Conservation (phyloP, 2,113 vertebrate genomes). For the Cinclus cinclus region DNA sequence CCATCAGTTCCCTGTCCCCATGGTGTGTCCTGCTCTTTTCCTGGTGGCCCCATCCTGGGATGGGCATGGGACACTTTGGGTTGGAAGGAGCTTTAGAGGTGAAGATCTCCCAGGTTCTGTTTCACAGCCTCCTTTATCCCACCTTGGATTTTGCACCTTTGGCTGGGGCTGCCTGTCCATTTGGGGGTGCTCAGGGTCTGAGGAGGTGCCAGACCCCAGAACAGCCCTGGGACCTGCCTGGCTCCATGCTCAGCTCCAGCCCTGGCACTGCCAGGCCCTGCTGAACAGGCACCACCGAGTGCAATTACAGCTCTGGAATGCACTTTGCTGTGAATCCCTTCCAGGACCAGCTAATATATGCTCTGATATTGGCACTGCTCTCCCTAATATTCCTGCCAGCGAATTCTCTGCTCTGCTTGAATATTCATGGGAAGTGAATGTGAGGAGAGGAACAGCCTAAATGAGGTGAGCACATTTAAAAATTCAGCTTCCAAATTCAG, state of each 20-base stretch:
- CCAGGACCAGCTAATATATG: conserved; percentile 14
- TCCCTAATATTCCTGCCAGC: conserved; percentile 36
- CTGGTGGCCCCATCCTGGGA: not conserved
- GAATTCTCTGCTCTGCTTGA: conserved; percentile 33
- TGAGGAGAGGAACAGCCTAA: conserved; percentile 33
- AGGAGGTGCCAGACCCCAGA: rapidly evolving
- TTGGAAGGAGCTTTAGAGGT: not conserved
- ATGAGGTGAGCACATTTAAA: conserved; percentile 16
- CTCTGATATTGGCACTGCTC: conserved; percentile 25
- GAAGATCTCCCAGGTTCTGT: rapidly evolving
- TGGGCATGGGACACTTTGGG: not conserved
- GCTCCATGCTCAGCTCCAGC: rapidly evolving
- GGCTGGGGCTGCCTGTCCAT: not conserved
- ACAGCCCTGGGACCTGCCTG: rapidly evolving
- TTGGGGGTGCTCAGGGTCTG: not conserved
- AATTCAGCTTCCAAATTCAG: not conserved
- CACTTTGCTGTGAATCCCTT: not conserved
- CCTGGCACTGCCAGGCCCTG: not conserved
- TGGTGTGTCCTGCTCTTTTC: not conserved
- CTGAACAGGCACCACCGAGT: not conserved
- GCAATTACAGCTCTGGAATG: conserved; percentile 5
- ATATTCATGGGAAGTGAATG: conserved; percentile 18
- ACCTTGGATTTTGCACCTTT: rapidly evolving
- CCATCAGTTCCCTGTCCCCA: not conserved
- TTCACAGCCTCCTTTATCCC: not conserved